A percentile compares a stretch with the other conserved stretches of the same genome.
Conservation (phyloP, 2,113 vertebrate species). For the Synodontis membranacea region DNA sequence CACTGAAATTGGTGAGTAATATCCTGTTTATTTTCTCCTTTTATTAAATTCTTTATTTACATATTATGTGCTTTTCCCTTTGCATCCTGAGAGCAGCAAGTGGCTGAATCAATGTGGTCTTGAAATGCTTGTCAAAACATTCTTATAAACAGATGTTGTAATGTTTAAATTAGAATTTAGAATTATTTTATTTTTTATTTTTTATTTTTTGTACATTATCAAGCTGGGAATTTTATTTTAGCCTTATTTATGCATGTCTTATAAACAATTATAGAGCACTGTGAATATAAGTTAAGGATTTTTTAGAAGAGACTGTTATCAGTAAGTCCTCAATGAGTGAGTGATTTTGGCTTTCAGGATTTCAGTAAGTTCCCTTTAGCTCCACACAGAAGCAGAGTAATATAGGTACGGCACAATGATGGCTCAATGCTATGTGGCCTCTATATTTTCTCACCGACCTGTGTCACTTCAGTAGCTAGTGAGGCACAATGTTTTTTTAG, state of each 20-base stretch:
- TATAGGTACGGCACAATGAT: not conserved
- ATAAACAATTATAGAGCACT: not conserved
- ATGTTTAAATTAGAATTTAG: not conserved
- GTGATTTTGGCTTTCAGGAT: not conserved
- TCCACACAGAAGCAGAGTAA: not conserved
- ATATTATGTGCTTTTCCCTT: not conserved
- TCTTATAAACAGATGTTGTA: not conserved
- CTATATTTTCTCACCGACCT: not conserved
- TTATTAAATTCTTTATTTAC: slow-evolving; percentile 7
- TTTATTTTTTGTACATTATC: not conserved
- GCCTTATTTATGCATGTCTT: not conserved
- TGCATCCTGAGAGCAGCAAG: not conserved
- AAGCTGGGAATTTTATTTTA: not conserved
- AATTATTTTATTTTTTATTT: too few relatives aligned
- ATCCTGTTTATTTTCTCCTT: slow-evolving; percentile 9
- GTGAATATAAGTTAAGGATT: not conserved
- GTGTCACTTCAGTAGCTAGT: not conserved
- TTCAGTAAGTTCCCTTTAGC: not conserved
- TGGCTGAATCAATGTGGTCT: not conserved
- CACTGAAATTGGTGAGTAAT: slow-evolving; percentile 27
- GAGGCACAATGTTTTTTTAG: not conserved
- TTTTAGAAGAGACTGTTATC: too few relatives aligned
- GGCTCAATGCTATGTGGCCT: not conserved
- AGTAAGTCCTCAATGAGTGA: not conserved
- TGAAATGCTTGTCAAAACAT: not conserved